A percentile compares a stretch with the other conserved stretches of the same genome.
These are phyloP conservation scores for Pectinophora gossypiella DNA, from an alignment of 1,140 invertebrate species.

Conservation along the genomic window DNA sequence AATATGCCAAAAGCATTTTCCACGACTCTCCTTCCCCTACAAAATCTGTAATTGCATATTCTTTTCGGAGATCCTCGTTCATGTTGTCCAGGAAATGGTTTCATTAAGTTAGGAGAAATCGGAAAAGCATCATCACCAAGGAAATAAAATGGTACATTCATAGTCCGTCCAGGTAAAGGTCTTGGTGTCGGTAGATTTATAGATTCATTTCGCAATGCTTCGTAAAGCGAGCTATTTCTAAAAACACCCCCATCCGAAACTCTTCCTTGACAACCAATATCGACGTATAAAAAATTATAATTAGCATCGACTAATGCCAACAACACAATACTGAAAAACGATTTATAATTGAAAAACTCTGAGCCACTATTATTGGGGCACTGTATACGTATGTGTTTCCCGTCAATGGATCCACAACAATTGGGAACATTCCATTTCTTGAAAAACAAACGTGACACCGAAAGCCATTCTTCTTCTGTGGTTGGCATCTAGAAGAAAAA, in stretches of 20 bases:
- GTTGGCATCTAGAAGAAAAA: too few species aligned
- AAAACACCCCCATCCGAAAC: conserved; percentile 41
- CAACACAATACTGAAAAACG: conserved; percentile 34
- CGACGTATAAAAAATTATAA: too few species aligned
- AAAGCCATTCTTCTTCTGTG: too few species aligned
- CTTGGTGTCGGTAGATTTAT: neutral
- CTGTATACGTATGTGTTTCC: conserved; percentile 43
- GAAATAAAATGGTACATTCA: conserved; percentile 15
- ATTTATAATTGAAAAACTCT: conserved; percentile 73
- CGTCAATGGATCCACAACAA: conserved; percentile 57
- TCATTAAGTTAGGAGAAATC: conserved; percentile 42
- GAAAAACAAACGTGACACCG: too few species aligned
- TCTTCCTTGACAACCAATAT: conserved; percentile 35
- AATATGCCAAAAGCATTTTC: conserved; percentile 10
- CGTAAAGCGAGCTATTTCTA: conserved; percentile 22
- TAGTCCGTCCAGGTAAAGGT: conserved; percentile 9
- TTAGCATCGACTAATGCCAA: too few species aligned
- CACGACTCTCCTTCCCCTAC: conserved; percentile 21
- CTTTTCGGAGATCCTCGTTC: conserved; percentile 23
- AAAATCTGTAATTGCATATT: conserved; percentile 47
- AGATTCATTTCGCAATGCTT: neutral
- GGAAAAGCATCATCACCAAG: conserved; percentile 32
- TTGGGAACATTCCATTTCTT: conserved; percentile 66
- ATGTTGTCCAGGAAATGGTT: conserved; percentile 40
- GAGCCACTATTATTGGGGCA: conserved; percentile 45